Evolutionary conservation across 64 coral and sea anemone genomes (phyloP).

Genomic region (Orbicella faveolata): DNA sequence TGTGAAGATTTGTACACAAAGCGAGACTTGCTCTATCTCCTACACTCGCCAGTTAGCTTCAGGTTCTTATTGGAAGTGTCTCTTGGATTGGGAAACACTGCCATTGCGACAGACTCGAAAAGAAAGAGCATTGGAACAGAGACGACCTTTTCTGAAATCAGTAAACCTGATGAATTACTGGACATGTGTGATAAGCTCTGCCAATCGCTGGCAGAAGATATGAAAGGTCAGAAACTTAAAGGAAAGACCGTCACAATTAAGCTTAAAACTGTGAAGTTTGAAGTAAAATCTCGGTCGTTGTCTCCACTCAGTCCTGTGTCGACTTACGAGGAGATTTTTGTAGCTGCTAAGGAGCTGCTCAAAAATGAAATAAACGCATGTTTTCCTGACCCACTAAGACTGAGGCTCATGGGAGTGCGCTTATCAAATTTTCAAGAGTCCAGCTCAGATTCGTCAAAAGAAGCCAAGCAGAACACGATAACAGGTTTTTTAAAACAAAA

Average conservation of each 20-base stretch:
- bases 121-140: slow-evolving; percentile 93
- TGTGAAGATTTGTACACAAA: slow-evolving; percentile 76
- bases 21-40: slow-evolving; percentile 77
- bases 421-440: slow-evolving; percentile 60
- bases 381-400: slow-evolving; percentile 68
- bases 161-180: slow-evolving; percentile 66
- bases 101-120: slow-evolving; percentile 57
- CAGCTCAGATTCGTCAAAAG: slow-evolving; percentile 33
- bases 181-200: slow-evolving; percentile 76
- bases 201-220: slow-evolving; percentile 69
- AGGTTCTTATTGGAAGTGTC: slow-evolving; percentile 76
- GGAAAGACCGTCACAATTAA: slow-evolving; percentile 93
- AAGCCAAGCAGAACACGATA: slow-evolving; percentile 77
- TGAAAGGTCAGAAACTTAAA: slow-evolving; percentile 60
- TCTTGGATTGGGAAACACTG: slow-evolving; percentile 79
- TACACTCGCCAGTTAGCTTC: slow-evolving; percentile 72
- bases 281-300: slow-evolving; percentile 76
- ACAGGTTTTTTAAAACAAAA: slow-evolving; percentile 65
- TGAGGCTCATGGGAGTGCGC: slow-evolving; percentile 91
- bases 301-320: slow-evolving; percentile 54
- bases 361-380: slow-evolving; percentile 88
- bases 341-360: slow-evolving; percentile 76
- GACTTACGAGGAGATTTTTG: slow-evolving; percentile 66
- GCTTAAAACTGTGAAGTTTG: slow-evolving; percentile 97
- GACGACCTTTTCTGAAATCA: slow-evolving; percentile 89